Base-by-base conservation (phyloP, 2,113 vertebrate species). In the Rhombomys opimus region DNA sequence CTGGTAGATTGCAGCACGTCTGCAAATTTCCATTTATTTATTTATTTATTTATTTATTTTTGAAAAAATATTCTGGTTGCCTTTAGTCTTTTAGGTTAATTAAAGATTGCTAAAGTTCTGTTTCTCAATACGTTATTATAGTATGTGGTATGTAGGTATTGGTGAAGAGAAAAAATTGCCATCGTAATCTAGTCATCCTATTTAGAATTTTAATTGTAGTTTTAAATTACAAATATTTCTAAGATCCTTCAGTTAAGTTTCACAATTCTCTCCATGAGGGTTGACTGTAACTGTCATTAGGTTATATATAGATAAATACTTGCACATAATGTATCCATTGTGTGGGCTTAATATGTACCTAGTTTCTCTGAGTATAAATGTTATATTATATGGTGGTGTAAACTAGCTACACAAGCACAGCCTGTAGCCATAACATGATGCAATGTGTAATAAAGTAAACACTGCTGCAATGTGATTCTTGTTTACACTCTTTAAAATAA, bases 11-110 rank as follows among this genome's bases (percentile, higher is more conserved):
- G 12, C 41, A 67, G 77, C 52, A 5, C 70, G 52, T 35, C 68
- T 82, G 0, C n/a, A 68, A 68, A 11, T 95, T 77, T 25, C 5
- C 6, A 5, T 15, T 32, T 15, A 41, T 32, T 87, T 41, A 46
- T 46, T 32, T 15, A 41, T 32, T 87, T 41, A 46, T 46, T 46
- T 46, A 46, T 46, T 84, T 22, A 12, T 73, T 72, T 85, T 25
- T 63, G 84, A 20, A 59, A 22, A 76, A 27, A 50, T 89, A 75
- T 89, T 84, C 50, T 85, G 32, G 41, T 80, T 68, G 54, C 32
- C 23, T 93, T 82, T 96, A 54, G 23, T 94, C 46, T 76, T 92
- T 22, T 14, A 57, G 57, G n/a, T 57, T 94, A 88, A 87, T 67
- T 90, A 68, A 65, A 90, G 65, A 22, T 14, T 46, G 95, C n/a